Evolutionary conservation across 2,113 vertebrate genomes (phyloP).

Genomic region (Podarcis raffonei): DNA sequence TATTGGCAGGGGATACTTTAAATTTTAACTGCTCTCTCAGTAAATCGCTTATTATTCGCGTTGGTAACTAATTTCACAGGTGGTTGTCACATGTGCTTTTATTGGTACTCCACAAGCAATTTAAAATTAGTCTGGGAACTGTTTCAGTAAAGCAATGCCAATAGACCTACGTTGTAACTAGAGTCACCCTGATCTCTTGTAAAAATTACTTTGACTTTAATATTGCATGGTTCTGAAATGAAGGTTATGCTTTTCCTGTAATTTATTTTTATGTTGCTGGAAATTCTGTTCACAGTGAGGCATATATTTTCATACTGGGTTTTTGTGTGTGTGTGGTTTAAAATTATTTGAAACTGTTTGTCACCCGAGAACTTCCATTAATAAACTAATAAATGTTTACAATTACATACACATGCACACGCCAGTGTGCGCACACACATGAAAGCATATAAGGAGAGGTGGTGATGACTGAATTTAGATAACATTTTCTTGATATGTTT

Average conservation of each 20-base stretch:
- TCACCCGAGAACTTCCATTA: neutral
- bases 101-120: neutral
- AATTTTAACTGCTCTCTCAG: neutral
- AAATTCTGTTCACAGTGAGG: conserved; percentile 5
- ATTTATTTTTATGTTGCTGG: neutral
- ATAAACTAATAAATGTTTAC: neutral
- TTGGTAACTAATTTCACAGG: conserved; percentile 24
- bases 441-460: neutral
- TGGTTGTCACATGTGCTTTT: neutral
- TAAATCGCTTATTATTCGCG: neutral
- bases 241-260: conserved; percentile 1
- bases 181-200: conserved; percentile 1
- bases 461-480: neutral
- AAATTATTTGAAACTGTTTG: neutral
- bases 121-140: conserved; percentile 1
- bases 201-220: conserved; percentile 17
- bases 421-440: no score
- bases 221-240: conserved; percentile 17
- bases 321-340: neutral
- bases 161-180: neutral
- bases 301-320: neutral
- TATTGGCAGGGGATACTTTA: neutral
- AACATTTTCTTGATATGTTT: neutral
- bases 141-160: neutral
- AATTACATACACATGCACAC: neutral